Percentiles rank a stretch among this genome's conserved stretches.
Evolutionary conservation across 2,888 invertebrate genomes (phyloP).

Genomic region (Ennomos quercinarius): DNA sequence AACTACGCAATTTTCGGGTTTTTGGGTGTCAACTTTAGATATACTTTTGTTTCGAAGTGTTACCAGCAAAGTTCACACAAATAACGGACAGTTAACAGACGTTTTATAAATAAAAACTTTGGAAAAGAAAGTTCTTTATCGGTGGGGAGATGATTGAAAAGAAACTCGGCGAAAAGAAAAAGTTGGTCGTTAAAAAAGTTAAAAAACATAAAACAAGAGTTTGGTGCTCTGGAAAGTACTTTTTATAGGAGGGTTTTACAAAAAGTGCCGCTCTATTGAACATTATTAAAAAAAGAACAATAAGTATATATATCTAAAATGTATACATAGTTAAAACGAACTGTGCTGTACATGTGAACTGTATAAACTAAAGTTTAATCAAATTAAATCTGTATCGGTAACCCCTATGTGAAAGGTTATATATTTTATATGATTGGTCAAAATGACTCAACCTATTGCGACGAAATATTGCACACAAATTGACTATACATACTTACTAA

Average conservation of each 20-base stretch:
- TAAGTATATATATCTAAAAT: background rate
- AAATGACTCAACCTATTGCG: too few species aligned
- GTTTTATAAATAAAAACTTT: slow-evolving; percentile 26
- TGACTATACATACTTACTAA: too few species aligned
- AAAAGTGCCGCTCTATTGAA: slow-evolving; percentile 16
- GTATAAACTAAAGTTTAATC: too few species aligned
- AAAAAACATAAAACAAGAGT: slow-evolving; percentile 36
- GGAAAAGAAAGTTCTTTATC: slow-evolving; percentile 31
- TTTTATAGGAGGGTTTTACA: slow-evolving; percentile 18
- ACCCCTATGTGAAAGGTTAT: too few species aligned
- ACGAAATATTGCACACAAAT: too few species aligned
- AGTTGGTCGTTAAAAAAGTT: slow-evolving; percentile 36
- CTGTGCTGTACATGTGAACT: too few species aligned
- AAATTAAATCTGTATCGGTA: too few species aligned
- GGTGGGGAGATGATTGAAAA: slow-evolving; percentile 34
- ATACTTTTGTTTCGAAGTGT: background rate
- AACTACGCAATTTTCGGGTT: too few species aligned
- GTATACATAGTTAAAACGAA: too few species aligned
- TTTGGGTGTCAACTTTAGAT: too few species aligned
- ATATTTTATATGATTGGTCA: too few species aligned
- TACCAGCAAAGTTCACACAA: slow-evolving; percentile 1
- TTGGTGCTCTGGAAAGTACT: slow-evolving; percentile 23
- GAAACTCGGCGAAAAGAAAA: slow-evolving; percentile 31
- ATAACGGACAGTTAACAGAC: slow-evolving; percentile 12
- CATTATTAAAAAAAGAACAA: slow-evolving; percentile 14